These are phyloP conservation scores for Rhinolophus sinicus DNA, from an alignment of 2,113 vertebrate species.

Conservation along the genomic window DNA sequence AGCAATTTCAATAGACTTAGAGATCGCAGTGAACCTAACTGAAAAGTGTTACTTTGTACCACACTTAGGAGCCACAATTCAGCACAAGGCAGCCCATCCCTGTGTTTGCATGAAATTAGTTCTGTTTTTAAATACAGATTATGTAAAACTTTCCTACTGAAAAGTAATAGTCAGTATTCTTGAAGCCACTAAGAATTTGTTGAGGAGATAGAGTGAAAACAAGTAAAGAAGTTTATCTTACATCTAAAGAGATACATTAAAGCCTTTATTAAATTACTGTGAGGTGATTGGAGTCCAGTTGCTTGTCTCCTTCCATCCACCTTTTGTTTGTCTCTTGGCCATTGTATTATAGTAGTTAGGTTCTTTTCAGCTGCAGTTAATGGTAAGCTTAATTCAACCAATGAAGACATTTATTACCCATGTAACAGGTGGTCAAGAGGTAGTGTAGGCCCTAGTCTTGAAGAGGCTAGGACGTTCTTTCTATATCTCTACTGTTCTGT, in stretches of 20 bases:
- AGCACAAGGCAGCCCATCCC: background rate
- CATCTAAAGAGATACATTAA: background rate
- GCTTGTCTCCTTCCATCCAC: background rate
- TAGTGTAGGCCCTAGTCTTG: no score
- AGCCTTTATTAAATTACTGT: background rate
- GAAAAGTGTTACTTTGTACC: background rate
- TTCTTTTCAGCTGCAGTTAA: background rate
- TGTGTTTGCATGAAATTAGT: background rate
- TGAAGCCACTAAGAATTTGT: background rate
- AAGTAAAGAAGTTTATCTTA: background rate
- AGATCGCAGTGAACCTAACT: background rate
- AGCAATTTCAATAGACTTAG: conserved; percentile 38
- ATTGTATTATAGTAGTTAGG: background rate
- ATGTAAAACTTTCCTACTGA: background rate
- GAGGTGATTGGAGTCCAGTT: background rate
- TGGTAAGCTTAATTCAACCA: background rate
- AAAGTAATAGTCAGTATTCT: background rate
- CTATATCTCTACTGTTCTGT: background rate
- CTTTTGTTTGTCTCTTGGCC: background rate
- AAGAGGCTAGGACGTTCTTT: background rate
- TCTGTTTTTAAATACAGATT: conserved; percentile 37
- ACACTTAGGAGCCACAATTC: background rate
- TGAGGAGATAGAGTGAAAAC: background rate
- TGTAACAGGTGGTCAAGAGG: background rate
- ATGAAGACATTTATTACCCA: background rate